Evolutionary conservation across 1,140 invertebrate species (phyloP), one percentile per base, ranked within the genome.

Genomic region (Drosophila orena): DNA sequence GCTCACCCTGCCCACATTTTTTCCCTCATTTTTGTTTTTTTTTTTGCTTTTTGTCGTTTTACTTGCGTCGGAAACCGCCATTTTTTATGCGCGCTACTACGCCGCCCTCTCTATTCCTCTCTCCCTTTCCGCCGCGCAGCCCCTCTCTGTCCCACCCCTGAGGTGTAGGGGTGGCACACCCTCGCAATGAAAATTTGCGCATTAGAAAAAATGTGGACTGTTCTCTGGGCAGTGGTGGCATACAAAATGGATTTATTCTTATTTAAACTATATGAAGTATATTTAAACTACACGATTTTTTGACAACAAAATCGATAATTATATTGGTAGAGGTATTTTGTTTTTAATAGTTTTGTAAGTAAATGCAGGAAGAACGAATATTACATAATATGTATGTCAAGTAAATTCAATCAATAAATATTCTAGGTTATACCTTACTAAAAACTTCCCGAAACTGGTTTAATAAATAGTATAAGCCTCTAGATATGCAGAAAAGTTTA

Each of bases 31-130:
- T 58, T 58, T 79, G 17, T 17, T 1, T 55, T 59, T 27, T 53
- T 40, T 47, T 78, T 78, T n/a, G n/a, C n/a, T n/a, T 60, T 79
- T 79, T 60, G 46, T n/a, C 66, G 57, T 79, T 86, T 86, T 79
- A 58, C 76, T 75, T 75, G 81, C 81, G 64, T 88, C 84, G 83
- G 84, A 88, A 88, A 89, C 83, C 83, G 83, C 83, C 83, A 88
- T 88, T 88, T 88, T 86, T 89, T 88, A 83, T 89, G 79, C 73
- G 71, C 74, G 70, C 83, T 66, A 79, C 71, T 84, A 79, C 79
- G 61, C 73, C 79, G 56, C 69, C 79, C 79, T 74, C 79, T 73
- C 54, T 53, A 34, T 54, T 17, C n/a, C 42, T 24, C 49, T 73
- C 54, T 73, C 58, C 62, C 56, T 53, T 24, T 8, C 34, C 10